phyloP scores from a whole-genome alignment of 1,140 invertebrate genomes.

The Lysiphlebus fabarum region DNA sequence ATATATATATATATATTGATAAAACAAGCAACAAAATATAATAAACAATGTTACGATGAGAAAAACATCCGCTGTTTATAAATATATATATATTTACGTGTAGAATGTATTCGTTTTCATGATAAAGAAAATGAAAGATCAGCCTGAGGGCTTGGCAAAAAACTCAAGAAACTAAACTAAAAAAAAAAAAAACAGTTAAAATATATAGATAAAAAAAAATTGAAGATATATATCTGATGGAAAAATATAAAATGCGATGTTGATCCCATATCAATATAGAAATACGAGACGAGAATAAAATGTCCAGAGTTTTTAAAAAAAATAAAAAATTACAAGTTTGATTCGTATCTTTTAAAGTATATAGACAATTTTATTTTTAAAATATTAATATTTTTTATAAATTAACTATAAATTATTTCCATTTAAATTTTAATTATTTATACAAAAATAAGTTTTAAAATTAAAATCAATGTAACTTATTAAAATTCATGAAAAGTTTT shows the following conservation, averaged over 20 bases:
- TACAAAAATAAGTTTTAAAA: no score
- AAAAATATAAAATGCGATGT: constrained; percentile 19
- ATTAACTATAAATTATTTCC: no score
- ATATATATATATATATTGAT: background rate
- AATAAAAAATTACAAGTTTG: constrained; percentile 13
- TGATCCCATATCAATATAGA: constrained; percentile 20
- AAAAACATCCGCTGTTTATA: constrained; percentile 14
- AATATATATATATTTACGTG: background rate
- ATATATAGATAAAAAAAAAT: background rate
- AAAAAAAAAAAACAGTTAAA: constrained; percentile 1
- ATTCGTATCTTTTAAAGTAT: background rate
- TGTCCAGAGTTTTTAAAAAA: constrained; percentile 8
- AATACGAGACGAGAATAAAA: constrained; percentile 19
- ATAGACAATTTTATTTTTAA: background rate
- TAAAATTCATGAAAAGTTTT: no score
- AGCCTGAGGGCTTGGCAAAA: background rate
- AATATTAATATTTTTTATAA: no score
- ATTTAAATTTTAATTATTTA: no score
- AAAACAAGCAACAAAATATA: background rate
- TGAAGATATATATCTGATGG: constrained; percentile 5
- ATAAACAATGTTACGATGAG: background rate
- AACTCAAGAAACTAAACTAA: constrained; percentile 6
- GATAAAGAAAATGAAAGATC: constrained; percentile 1
- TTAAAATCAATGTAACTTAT: no score
- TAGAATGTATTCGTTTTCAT: background rate